A percentile compares a stretch with the other conserved stretches of the same genome.
Evolutionary conservation across 2,113 vertebrate genomes (phyloP).

Genomic region (Oncorhynchus mykiss): DNA sequence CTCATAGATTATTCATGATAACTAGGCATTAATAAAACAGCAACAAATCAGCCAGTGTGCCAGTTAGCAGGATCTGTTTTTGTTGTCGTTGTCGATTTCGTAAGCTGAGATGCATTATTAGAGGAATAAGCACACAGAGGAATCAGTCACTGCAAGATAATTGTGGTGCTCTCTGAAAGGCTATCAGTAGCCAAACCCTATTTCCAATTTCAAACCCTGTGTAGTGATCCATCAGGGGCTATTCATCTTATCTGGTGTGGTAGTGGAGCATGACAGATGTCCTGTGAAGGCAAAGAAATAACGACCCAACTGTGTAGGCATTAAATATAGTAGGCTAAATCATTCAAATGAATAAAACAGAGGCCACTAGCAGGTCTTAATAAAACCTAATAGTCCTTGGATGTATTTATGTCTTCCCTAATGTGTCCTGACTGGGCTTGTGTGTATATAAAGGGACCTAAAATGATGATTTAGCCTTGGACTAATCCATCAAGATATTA

Average conservation of each 20-base stretch:
- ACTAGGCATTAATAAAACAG: too few species aligned
- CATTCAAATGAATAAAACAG: slow-evolving; percentile 27
- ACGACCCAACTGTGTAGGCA: neutral
- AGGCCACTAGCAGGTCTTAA: neutral
- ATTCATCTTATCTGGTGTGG: slow-evolving; percentile 18
- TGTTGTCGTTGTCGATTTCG: neutral
- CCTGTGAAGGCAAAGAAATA: neutral
- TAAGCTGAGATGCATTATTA: neutral
- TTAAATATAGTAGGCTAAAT: slow-evolving; percentile 25
- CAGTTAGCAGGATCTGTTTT: neutral
- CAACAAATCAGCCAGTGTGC: too few species aligned
- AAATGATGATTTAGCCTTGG: slow-evolving; percentile 16
- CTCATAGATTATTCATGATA: too few species aligned
- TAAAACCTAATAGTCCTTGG: neutral
- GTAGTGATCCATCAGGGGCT: slow-evolving; percentile 4
- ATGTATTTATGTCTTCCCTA: slow-evolving; percentile 27
- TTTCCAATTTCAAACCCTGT: slow-evolving; percentile 3
- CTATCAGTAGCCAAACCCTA: slow-evolving; percentile 5
- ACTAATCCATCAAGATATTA: neutral
- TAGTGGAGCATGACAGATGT: slow-evolving; percentile 9
- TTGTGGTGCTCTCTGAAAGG: slow-evolving; percentile 8
- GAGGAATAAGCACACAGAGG: neutral
- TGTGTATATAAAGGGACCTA: slow-evolving; percentile 11
- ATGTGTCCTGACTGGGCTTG: slow-evolving; percentile 7
- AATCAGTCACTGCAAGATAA: neutral